Evolutionary conservation across 2,888 invertebrate genomes (phyloP), one percentile per base, ranked within the genome.

Genomic region (Pherbina coryleti): DNA sequence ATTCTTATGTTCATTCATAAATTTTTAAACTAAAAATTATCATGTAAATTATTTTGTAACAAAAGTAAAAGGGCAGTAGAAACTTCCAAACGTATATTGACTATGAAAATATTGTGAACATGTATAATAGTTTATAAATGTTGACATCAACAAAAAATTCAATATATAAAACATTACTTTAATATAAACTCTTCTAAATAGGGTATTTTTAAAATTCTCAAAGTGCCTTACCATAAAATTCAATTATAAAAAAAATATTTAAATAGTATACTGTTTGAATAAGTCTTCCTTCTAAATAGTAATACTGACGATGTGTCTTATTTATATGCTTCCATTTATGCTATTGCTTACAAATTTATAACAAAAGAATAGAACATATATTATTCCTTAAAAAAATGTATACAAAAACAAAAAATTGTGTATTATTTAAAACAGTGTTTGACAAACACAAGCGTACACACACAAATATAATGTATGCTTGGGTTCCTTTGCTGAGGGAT

Each of bases 151-250:
- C 66, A 71, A 67, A 17, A 25, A 67, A 67, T 70, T 62, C 55
- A 28, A 69, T 19, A 75, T 64, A 75, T 76, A 73, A 72, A 53
- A 72, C 77, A 69, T 75, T 78, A 78, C 77, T 80, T 76, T 67
- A 67, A 75, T 49, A 62, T 73, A 72, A 79, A 77, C 79, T 78
- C 75, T 75, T 78, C 75, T 75, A 78, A 66, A 70, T 77, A 75
- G 75, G 77, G 69, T 77, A 78, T 78, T 75, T 75, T 75, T 31
- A 76, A 79, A 81, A 81, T 81, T 81, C 80, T 79, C 79, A 81
- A 79, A 78, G 80, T 81, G 80, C 80, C 80, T 81, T 79, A 80
- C 69, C 62, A 72, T 78, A 76, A 78, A 77, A 77, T 76, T 75
- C 28, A 74, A 55, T 76, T 62, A 72, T 75, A 78, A 34, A 69